phyloP scores from a whole-genome alignment of 2,888 invertebrate genomes.

The Tortricodes alternella region DNA sequence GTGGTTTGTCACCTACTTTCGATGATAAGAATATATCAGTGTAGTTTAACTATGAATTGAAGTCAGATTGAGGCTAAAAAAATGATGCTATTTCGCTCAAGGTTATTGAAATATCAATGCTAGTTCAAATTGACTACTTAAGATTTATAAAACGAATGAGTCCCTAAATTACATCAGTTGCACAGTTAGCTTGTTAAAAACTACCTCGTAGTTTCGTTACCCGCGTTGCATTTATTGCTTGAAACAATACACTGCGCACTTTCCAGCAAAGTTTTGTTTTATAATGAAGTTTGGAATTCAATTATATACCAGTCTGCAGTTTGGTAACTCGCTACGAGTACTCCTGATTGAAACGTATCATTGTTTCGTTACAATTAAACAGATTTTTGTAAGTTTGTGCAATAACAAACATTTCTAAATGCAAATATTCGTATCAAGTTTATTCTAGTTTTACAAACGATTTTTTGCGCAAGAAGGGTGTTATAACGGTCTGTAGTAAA shows the following conservation, averaged over 20 bases:
- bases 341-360: neutral
- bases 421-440: no score
- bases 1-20: constrained; percentile 64
- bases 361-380: neutral
- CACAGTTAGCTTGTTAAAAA: constrained; percentile 12
- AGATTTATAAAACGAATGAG: neutral
- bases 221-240: constrained; percentile 38
- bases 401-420: no score
- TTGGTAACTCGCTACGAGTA: constrained; percentile 23
- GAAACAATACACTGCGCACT: constrained; percentile 40
- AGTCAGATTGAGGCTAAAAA: constrained; percentile 36
- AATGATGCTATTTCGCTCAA: constrained; percentile 54
- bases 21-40: constrained; percentile 58
- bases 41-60: constrained; percentile 34
- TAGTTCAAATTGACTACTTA: neutral
- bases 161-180: neutral
- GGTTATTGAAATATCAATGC: neutral
- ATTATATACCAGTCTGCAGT: constrained; percentile 39
- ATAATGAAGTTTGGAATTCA: constrained; percentile 50
- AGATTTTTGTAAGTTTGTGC: no score
- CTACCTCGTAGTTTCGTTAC: neutral
- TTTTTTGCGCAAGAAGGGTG: no score
- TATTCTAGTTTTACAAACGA: no score
- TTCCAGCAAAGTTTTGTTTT: constrained; percentile 44
- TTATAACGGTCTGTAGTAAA: no score